Base-by-base conservation (phyloP, 2,888 invertebrate genomes). In the Tribolium freemani region DNA sequence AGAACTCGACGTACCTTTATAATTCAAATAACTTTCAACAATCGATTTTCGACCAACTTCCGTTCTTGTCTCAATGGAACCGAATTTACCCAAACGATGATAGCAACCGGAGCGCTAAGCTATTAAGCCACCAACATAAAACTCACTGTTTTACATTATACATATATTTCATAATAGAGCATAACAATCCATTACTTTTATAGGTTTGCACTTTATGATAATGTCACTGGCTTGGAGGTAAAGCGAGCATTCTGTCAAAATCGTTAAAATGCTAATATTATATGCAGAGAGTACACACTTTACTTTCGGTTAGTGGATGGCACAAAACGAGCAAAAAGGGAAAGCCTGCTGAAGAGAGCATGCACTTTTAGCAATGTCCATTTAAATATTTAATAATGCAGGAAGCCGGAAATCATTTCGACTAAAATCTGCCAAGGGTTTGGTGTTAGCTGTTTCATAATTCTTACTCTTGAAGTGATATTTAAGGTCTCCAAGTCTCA, bases 401-500 rank as follows among this genome's bases (percentile, higher is more conserved):
- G 38, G 9, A 38, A 26, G 2, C 26, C 5, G 5, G 26, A 26
- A 26, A 26, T 5, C 26, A 26, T 26, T 26, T 3, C 26, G 5
- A 26, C 26, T 26, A 3, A 20, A 58, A 9, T 4, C 45, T 20
- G 63, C 50, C 4, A n/a, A 16, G 51, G 16, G 51, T 31, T 53
- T 38, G 30, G 6, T 16, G 20, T 56, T 44, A 3, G 21, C 11
- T 30, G 46, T 66, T 66, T 56, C 56, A 66, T 56, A 66, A 66
- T 75, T 76, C 75, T 80, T 77, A 76, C 77, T 76, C 75, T 60
- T 45, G 74, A 76, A 72, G 76, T 77, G 77, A 76, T 77, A 77
- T 79, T 79, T 77, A 77, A 78, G 79, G 77, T 77, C 78, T 70
- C 78, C 78, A 79, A 80, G 79, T 79, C 81, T 78, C 79, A 78